phyloP scores from a whole-genome alignment of 2,888 invertebrate genomes.

The Phytoseiulus persimilis region DNA sequence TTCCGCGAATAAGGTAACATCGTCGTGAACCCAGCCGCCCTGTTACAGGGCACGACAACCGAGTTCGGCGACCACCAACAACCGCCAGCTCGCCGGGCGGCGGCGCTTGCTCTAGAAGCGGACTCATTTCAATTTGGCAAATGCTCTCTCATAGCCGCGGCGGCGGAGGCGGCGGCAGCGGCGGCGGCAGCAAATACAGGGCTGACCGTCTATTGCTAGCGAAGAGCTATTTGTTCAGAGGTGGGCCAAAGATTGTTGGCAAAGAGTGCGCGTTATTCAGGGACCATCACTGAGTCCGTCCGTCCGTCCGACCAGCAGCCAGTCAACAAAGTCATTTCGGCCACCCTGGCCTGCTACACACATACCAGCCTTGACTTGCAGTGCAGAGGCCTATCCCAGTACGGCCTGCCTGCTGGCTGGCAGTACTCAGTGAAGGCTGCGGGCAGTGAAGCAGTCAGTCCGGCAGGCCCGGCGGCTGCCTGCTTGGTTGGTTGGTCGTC shows the following conservation, averaged over 20 bases:
- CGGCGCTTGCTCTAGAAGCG: not conserved
- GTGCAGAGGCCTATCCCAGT: not conserved
- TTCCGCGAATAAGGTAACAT: not conserved
- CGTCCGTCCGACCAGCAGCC: not conserved
- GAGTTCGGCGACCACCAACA: not conserved
- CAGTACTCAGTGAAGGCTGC: not conserved
- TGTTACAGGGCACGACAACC: not conserved
- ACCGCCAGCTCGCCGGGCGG: not conserved
- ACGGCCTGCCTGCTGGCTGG: not conserved
- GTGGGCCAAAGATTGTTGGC: not conserved
- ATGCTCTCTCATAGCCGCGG: not conserved
- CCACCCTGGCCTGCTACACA: not conserved
- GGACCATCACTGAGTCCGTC: not conserved
- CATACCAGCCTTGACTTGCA: not conserved
- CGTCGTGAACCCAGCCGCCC: not conserved
- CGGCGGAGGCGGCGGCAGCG: too few relatives aligned
- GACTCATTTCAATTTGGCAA: not conserved
- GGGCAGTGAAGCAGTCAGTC: not conserved
- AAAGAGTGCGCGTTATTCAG: not conserved
- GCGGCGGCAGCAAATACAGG: not conserved
- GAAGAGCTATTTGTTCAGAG: not conserved
- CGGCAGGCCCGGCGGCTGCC: not conserved
- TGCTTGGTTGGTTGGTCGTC: not conserved
- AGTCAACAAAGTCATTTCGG: not conserved
- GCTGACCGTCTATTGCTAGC: not conserved